Percentiles rank a stretch among this genome's conserved stretches.
phyloP scores from a whole-genome alignment of 2,797 vertebrate species.

The Antennarius maculatus region DNA sequence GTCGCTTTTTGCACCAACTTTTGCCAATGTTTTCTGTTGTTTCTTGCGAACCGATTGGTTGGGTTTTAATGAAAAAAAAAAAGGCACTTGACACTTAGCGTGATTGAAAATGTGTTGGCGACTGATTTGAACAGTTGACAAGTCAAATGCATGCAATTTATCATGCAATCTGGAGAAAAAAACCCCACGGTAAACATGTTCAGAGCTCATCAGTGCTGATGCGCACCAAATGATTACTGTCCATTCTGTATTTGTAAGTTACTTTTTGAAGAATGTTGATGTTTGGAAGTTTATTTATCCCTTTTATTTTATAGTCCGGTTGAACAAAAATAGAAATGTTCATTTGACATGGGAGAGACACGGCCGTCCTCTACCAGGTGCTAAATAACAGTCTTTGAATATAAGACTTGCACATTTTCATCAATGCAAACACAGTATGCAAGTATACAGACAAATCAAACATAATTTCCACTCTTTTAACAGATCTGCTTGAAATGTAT shows the following conservation, averaged over 20 bases:
- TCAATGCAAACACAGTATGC: slow-evolving; percentile 74
- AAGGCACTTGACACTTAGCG: slow-evolving; percentile 63
- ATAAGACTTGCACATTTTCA: slow-evolving; percentile 67
- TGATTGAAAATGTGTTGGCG: slow-evolving; percentile 48
- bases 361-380: slow-evolving; percentile 66
- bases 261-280: slow-evolving; percentile 42
- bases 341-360: slow-evolving; percentile 58
- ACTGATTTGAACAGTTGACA: slow-evolving; percentile 42
- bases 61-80: slow-evolving; percentile 46
- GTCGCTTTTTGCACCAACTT: slow-evolving; percentile 65
- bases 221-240: slow-evolving; percentile 29
- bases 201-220: slow-evolving; percentile 39
- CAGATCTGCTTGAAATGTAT: no score
- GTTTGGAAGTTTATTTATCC: slow-evolving; percentile 33
- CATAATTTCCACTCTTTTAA: no score
- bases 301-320: slow-evolving; percentile 23
- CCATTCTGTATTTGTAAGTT: slow-evolving; percentile 25
- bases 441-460: slow-evolving; percentile 61
- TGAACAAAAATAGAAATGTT: slow-evolving; percentile 39
- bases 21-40: slow-evolving; percentile 46
- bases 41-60: slow-evolving; percentile 46
- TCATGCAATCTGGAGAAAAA: slow-evolving; percentile 30
- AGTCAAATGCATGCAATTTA: slow-evolving; percentile 57
- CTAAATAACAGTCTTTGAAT: slow-evolving; percentile 64
- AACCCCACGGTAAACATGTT: slow-evolving; percentile 17